Percentiles rank a stretch among this genome's conserved stretches.
These are phyloP conservation scores for Trypoxylus dichotomus DNA, from an alignment of 1,140 invertebrate genomes.

Conservation along the genomic window DNA sequence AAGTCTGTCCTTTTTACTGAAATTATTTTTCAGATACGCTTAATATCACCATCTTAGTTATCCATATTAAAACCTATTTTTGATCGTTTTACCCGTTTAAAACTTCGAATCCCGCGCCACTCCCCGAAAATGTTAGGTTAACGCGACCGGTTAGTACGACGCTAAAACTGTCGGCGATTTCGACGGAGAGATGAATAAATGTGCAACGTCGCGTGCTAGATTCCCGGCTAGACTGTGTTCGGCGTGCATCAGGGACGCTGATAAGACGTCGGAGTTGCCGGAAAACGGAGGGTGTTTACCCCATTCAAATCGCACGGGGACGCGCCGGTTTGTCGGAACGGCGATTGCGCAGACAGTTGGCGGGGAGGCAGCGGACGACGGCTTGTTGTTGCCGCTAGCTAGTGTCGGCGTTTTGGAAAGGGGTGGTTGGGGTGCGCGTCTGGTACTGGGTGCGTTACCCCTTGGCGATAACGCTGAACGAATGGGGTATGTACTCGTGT, in stretches of 20 bases:
- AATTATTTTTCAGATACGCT: neutral
- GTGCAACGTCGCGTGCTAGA: neutral
- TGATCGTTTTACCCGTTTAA: neutral
- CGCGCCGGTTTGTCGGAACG: neutral
- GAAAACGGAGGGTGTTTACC: conserved; percentile 32
- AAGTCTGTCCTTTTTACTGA: neutral
- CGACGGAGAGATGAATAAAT: neutral
- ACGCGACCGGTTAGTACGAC: too few relatives aligned
- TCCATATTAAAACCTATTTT: neutral
- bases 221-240: neutral
- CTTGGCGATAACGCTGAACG: too few relatives aligned
- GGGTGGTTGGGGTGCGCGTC: neutral
- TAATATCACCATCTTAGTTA: neutral
- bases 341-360: neutral
- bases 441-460: too few relatives aligned
- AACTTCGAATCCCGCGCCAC: neutral
- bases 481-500: too few relatives aligned
- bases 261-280: neutral
- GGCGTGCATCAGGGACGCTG: neutral
- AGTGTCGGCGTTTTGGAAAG: neutral
- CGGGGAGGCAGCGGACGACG: neutral
- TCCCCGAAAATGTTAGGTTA: too few relatives aligned
- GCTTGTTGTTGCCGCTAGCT: neutral
- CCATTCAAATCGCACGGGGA: conserved; percentile 31
- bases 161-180: neutral